Evolutionary conservation across 1,140 invertebrate species (phyloP).

Genomic region (Brachystomella parvula): DNA sequence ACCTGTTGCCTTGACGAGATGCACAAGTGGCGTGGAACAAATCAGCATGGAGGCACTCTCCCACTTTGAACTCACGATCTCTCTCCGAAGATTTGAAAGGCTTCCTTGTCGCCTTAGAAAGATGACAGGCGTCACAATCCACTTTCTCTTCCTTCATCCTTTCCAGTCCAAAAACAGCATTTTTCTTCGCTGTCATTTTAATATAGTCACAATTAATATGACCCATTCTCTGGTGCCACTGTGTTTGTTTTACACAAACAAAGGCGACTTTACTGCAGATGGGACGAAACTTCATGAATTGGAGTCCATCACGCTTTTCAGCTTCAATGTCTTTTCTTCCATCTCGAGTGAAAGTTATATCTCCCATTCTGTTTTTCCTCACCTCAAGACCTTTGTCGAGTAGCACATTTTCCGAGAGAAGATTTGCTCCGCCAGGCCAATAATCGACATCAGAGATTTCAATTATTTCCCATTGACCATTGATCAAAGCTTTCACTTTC

Average conservation of each 20-base stretch:
- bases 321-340: neutral
- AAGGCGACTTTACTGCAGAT: neutral
- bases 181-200: neutral
- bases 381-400: slow-evolving; percentile 13
- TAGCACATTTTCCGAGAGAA: slow-evolving; percentile 19
- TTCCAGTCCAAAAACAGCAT: slow-evolving; percentile 1
- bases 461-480: neutral
- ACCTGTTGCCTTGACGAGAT: neutral
- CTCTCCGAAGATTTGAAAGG: neutral
- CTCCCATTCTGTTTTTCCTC: neutral
- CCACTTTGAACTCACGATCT: neutral
- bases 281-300: slow-evolving; percentile 11
- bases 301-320: neutral
- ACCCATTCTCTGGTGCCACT: slow-evolving; percentile 4
- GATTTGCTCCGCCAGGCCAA: slow-evolving; percentile 11
- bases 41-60: slow-evolving; percentile 2
- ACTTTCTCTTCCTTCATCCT: neutral
- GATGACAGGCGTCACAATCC: neutral
- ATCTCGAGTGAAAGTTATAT: neutral
- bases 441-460: slow-evolving; percentile 9
- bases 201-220: slow-evolving; percentile 8
- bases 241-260: neutral
- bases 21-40: neutral
- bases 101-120: neutral
- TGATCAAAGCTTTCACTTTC: slow-evolving; percentile 2